These are phyloP conservation scores for Catocala nupta DNA, from an alignment of 2,888 invertebrate species.

Conservation along the genomic window DNA sequence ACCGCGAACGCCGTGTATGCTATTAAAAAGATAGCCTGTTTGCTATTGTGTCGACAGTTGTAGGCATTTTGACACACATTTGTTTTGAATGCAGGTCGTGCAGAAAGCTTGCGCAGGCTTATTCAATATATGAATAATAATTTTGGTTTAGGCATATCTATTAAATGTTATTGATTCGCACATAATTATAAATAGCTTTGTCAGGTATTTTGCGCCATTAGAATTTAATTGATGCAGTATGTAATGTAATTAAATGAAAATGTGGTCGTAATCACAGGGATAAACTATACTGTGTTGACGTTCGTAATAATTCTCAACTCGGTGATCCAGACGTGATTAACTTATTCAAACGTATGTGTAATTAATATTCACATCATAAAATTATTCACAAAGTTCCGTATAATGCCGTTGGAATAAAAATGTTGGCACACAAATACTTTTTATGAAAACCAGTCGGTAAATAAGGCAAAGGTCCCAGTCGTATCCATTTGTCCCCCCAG, in stretches of 20 bases:
- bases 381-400: conserved; percentile 48
- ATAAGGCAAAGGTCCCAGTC: conserved; percentile 72
- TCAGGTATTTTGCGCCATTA: too few relatives aligned
- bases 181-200: too few relatives aligned
- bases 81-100: background rate
- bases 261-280: background rate
- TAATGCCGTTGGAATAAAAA: conserved; percentile 55
- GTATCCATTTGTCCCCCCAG: conserved; percentile 72
- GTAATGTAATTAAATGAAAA: conserved; percentile 20
- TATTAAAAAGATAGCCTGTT: background rate
- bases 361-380: conserved; percentile 41
- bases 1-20: background rate
- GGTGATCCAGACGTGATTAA: conserved; percentile 29
- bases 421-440: conserved; percentile 54
- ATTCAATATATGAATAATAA: too few relatives aligned
- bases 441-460: conserved; percentile 68
- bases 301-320: conserved; percentile 26
- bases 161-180: too few relatives aligned
- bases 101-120: too few relatives aligned
- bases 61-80: background rate
- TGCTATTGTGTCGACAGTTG: too few relatives aligned
- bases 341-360: conserved; percentile 31
- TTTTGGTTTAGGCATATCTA: too few relatives aligned
- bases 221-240: too few relatives aligned
- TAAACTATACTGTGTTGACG: conserved; percentile 24